Conservation (phyloP, 2,797 vertebrate species). For the Novumbra hubbsi region DNA sequence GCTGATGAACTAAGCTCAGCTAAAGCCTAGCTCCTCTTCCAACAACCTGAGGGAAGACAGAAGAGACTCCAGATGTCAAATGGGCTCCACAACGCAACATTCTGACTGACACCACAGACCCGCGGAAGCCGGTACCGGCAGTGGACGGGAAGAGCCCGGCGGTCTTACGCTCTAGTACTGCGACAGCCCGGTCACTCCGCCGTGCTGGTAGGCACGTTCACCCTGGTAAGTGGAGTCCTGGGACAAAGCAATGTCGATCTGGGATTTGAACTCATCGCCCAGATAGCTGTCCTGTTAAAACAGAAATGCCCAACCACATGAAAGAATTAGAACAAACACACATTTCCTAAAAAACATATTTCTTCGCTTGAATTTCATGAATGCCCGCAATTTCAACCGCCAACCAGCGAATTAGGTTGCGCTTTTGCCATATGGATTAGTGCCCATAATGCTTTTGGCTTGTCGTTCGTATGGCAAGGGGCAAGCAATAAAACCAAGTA, state of each 20-base stretch:
- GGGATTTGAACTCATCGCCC: constrained; percentile 99
- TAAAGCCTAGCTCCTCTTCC: constrained; percentile 93
- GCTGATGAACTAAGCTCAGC: constrained; percentile 98
- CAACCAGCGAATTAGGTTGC: not conserved
- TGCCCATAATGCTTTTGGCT: not conserved
- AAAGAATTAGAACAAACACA: not conserved
- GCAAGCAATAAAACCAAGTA: not conserved
- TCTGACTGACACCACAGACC: too few species aligned
- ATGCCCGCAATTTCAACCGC: not conserved
- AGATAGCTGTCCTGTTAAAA: constrained; percentile 94
- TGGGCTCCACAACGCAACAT: not conserved
- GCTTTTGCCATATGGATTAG: not conserved
- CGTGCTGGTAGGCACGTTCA: constrained; percentile 98
- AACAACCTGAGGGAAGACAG: constrained; percentile 77
- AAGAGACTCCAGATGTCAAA: not conserved
- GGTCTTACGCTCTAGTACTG: constrained; percentile 97
- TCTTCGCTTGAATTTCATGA: not conserved
- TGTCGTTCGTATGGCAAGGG: not conserved
- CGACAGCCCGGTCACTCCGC: constrained; percentile 98
- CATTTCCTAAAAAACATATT: not conserved
- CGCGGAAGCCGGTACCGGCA: too few species aligned
- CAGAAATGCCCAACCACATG: not conserved
- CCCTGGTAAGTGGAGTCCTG: constrained; percentile 99
- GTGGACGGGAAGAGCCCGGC: not conserved
- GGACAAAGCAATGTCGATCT: constrained; percentile 98